These are phyloP conservation scores for Tamias sibiricus DNA, from an alignment of 2,113 vertebrate species.

Conservation along the genomic window DNA sequence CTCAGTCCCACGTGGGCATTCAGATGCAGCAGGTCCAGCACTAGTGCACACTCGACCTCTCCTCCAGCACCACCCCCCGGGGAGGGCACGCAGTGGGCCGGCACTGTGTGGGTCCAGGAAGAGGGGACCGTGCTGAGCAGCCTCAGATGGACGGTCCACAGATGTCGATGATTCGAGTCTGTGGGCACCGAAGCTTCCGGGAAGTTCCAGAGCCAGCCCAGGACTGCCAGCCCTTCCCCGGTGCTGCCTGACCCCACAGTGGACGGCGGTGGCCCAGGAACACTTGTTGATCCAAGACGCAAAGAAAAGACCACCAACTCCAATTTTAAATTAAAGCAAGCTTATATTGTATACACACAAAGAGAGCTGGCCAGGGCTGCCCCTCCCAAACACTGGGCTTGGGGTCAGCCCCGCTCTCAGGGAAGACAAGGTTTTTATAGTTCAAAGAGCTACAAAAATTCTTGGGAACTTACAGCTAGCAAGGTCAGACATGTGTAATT, in stretches of 20 bases:
- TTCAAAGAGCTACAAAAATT: too few relatives aligned
- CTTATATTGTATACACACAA: too few relatives aligned
- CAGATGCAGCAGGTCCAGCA: background rate
- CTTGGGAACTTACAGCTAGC: too few relatives aligned
- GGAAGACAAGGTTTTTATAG: too few relatives aligned
- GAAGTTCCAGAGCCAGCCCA: background rate
- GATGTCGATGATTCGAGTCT: background rate
- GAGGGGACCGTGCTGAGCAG: background rate
- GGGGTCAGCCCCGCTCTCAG: too few relatives aligned
- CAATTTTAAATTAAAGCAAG: too few relatives aligned
- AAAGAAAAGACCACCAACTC: too few relatives aligned
- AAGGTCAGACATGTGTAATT: too few relatives aligned
- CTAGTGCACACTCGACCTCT: background rate
- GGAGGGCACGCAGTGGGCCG: background rate
- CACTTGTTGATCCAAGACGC: too few relatives aligned
- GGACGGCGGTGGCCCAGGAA: too few relatives aligned
- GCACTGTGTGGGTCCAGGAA: background rate
- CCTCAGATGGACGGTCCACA: background rate
- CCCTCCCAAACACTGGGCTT: too few relatives aligned
- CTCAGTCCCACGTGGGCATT: background rate
- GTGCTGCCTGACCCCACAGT: background rate
- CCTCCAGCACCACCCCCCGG: background rate
- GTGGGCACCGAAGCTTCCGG: background rate
- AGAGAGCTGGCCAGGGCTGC: too few relatives aligned
- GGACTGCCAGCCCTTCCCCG: background rate